Conservation (phyloP, 1,140 invertebrate species). For the Gonioctena quinquepunctata region DNA sequence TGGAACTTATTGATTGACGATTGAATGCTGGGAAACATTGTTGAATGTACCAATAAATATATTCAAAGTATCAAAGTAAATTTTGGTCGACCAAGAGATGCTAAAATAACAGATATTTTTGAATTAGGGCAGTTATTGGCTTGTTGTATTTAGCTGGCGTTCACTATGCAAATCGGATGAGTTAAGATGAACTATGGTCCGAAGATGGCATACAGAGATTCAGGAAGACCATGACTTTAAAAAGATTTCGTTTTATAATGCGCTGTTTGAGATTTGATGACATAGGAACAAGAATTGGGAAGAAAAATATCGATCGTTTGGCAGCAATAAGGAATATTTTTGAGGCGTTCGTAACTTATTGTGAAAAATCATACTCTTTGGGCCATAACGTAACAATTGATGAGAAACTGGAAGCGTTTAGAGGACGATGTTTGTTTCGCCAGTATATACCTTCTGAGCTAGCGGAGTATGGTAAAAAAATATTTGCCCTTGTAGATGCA, state of each 20-base stretch:
- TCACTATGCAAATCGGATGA: conserved; percentile 55
- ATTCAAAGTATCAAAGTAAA: conserved; percentile 24
- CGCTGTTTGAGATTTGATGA: conserved; percentile 59
- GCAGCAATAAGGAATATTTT: conserved; percentile 39
- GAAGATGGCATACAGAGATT: conserved; percentile 55
- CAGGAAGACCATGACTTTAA: conserved; percentile 55
- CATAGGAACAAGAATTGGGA: conserved; percentile 44
- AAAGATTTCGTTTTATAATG: conserved; percentile 40
- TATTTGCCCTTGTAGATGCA: conserved; percentile 11
- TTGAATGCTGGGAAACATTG: conserved; percentile 14
- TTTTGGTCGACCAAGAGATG: conserved; percentile 30
- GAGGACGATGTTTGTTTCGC: conserved; percentile 8
- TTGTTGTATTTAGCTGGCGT: conserved; percentile 59
- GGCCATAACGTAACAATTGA: conserved; percentile 3
- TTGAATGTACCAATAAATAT: conserved; percentile 34
- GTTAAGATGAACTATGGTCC: conserved; percentile 57
- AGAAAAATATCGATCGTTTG: conserved; percentile 27
- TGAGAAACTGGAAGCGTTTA: conserved; percentile 10
- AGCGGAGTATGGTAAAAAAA: conserved; percentile 20
- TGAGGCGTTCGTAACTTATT: conserved; percentile 43
- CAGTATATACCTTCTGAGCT: conserved; percentile 15
- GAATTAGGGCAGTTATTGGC: conserved; percentile 61
- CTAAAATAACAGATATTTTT: conserved; percentile 42
- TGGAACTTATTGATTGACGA: background rate
- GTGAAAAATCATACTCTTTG: conserved; percentile 28